Percentiles rank a stretch among this genome's conserved stretches.
phyloP scores from a whole-genome alignment of 92 coral and sea anemone genomes.

The Porites divaricata region DNA sequence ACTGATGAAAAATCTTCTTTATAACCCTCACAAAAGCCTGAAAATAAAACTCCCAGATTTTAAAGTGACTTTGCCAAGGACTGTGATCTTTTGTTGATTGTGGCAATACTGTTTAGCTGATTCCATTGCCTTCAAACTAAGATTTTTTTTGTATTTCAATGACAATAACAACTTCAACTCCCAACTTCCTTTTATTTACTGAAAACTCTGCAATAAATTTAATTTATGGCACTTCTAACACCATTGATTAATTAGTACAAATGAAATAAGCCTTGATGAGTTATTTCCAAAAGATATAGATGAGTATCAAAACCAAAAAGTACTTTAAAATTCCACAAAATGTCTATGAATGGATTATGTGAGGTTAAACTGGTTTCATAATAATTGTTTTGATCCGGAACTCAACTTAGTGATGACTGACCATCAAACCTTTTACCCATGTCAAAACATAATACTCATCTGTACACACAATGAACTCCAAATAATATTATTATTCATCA shows the following conservation, averaged over 20 bases:
- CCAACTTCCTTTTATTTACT: not conserved
- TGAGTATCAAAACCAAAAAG: not conserved
- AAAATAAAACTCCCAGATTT: no score
- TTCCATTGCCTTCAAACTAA: no score
- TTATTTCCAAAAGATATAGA: not conserved
- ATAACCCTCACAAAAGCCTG: no score
- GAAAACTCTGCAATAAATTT: not conserved
- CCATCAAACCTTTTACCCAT: conserved; percentile 18
- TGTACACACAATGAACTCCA: conserved; percentile 26
- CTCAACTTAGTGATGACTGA: conserved; percentile 3
- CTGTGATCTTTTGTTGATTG: no score
- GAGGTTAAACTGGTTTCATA: not conserved
- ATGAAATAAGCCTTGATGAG: not conserved
- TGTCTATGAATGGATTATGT: not conserved
- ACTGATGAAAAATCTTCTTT: no score
- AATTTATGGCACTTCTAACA: not conserved
- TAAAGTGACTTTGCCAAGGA: no score
- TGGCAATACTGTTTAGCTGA: no score
- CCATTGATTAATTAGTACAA: not conserved
- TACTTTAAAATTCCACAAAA: not conserved
- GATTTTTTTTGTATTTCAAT: no score
- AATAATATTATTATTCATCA: conserved; percentile 2
- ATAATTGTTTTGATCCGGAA: not conserved
- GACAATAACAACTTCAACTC: not conserved
- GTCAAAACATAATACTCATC: conserved; percentile 6